These are phyloP conservation scores for Yoshiicerus persimilis DNA, from an alignment of 1,140 invertebrate genomes.

Conservation along the genomic window DNA sequence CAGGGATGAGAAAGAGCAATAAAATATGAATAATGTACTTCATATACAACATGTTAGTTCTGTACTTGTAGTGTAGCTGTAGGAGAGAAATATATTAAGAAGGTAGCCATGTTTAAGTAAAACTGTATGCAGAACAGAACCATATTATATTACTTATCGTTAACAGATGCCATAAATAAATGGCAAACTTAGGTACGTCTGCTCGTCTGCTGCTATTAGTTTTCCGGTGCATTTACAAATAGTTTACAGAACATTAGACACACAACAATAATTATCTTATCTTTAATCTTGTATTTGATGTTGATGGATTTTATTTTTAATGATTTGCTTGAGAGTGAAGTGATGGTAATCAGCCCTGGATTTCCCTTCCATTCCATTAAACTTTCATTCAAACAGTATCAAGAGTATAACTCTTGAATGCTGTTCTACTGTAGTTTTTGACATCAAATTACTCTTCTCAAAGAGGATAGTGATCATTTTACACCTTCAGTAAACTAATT, in stretches of 20 bases:
- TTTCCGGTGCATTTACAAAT: neutral
- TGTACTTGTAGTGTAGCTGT: no score
- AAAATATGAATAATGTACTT: neutral
- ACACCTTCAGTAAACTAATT: neutral
- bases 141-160: neutral
- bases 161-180: no score
- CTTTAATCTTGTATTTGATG: neutral
- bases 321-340: neutral
- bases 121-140: neutral
- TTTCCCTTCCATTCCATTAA: constrained; percentile 5
- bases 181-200: no score
- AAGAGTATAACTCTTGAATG: no score
- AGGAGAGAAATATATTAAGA: neutral
- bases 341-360: neutral
- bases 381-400: neutral
- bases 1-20: neutral
- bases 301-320: neutral
- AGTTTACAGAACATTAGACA: neutral
- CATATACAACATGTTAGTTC: neutral
- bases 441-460: neutral
- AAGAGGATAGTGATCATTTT: neutral
- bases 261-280: neutral
- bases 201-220: neutral
- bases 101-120: neutral
- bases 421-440: neutral